These are phyloP conservation scores for Ptilorrhoa leucosticta DNA, from an alignment of 2,113 vertebrate species.

Conservation along the genomic window DNA sequence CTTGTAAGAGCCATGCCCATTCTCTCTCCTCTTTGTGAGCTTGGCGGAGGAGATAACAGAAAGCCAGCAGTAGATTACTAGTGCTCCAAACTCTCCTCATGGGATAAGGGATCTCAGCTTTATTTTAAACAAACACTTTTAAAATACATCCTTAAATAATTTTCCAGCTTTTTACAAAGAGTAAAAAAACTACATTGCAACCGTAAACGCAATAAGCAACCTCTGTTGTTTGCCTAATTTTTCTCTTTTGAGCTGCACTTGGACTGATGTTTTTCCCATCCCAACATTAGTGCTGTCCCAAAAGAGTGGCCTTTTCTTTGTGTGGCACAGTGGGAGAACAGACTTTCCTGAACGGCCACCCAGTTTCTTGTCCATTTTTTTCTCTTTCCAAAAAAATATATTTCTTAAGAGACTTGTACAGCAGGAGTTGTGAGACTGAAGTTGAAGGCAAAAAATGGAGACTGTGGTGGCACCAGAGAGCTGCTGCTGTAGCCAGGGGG, in stretches of 20 bases:
- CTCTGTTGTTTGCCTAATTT: background rate
- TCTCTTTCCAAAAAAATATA: background rate
- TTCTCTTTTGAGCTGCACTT: background rate
- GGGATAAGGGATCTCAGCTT: background rate
- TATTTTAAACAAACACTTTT: background rate
- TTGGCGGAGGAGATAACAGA: background rate
- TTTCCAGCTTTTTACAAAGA: background rate
- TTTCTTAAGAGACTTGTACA: background rate
- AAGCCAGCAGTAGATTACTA: background rate
- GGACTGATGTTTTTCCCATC: background rate
- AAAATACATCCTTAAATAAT: background rate
- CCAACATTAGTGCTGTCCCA: background rate
- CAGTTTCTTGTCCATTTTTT: background rate
- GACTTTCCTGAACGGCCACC: background rate
- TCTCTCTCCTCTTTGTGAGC: conserved; percentile 32
- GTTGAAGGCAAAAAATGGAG: background rate
- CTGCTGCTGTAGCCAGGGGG: background rate
- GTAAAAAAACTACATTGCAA: background rate
- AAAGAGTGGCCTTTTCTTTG: background rate
- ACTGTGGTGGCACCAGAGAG: background rate
- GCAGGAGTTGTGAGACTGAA: background rate
- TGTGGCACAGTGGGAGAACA: background rate
- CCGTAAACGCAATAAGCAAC: background rate
- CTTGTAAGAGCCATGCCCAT: conserved; percentile 37
- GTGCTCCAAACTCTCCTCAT: background rate